Conservation (phyloP, 2,113 vertebrate genomes). For the Phaetusa simplex region DNA sequence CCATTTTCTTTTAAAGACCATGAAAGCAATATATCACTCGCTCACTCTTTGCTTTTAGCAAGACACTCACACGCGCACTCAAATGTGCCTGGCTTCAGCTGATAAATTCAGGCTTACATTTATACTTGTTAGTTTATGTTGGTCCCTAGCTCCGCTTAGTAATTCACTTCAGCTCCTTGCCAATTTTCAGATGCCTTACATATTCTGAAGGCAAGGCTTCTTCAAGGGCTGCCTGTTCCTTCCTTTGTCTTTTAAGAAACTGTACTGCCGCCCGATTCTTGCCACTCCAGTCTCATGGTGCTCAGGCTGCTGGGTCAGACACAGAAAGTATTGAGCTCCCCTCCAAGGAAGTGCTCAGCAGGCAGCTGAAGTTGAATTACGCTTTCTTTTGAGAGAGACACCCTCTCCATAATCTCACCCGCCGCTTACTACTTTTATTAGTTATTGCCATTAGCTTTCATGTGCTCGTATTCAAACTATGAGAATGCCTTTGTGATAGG, state of each 20-base stretch:
- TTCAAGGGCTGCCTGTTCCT: background rate
- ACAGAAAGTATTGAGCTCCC: background rate
- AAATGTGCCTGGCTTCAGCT: background rate
- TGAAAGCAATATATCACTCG: background rate
- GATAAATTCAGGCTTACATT: conserved; percentile 6
- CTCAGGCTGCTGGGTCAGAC: background rate
- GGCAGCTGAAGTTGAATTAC: background rate
- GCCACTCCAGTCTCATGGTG: background rate
- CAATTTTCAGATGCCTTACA: background rate
- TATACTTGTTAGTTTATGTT: background rate
- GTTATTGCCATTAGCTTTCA: background rate
- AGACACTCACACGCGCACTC: background rate
- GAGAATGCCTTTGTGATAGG: background rate
- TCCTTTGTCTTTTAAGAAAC: background rate
- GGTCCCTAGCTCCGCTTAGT: background rate
- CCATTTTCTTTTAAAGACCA: background rate
- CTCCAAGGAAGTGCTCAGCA: background rate
- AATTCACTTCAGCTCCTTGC: background rate
- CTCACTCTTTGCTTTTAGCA: background rate
- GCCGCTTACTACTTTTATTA: background rate
- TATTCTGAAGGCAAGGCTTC: background rate
- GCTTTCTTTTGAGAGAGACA: background rate
- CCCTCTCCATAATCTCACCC: background rate
- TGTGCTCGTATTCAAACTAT: background rate
- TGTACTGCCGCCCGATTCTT: background rate